Base-by-base conservation (phyloP, 2,113 vertebrate species). In the Atherinomorus stipes region DNA sequence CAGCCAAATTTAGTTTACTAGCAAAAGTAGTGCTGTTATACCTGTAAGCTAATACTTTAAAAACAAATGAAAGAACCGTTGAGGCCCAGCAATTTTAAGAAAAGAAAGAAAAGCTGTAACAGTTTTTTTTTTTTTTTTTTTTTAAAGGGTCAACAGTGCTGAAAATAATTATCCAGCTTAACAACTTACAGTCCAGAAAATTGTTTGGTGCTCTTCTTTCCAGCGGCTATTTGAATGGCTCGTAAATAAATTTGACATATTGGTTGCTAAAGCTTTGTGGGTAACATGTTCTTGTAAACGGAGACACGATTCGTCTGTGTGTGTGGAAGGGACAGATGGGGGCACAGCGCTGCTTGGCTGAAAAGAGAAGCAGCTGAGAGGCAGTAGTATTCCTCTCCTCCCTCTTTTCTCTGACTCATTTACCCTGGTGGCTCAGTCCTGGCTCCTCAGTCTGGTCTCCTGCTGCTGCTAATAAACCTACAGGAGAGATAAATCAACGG, bases 401-500 rank as follows among this genome's bases (percentile, higher is more conserved):
- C 82, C 84, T 85, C 58, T 96, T 96, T 95, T 96, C 95, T 98
- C 95, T 97, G 96, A 96, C 96, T 97, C 97, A 97, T 96, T 69
- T 98, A 99, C 96, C 96, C 97, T 96, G 93, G 97, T 95, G 94
- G 95, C 93, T 96, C 97, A 95, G 92, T 96, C 97, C 93, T 94
- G 95, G 94, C 71, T 95, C 98, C 96, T 98, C 97, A 95, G 95
- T 96, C 96, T 95, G 94, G 95, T 92, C 94, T 96, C 96, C 96
- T 99, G 93, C 93, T 93, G 93, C 88, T 97, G 96, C 96, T 98
- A 99, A 96, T 98, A 97, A 99, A 98, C 98, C 98, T 99, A 99
- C 87, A 95, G 95, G 95, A 96, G 96, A 98, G 95, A 99, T 97
- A 99, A 97, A 99, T 96, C 98, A 98, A 98, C 0, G 96, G 96